phyloP scores from a whole-genome alignment of 2,797 vertebrate genomes.

The Cyclura pinguis region DNA sequence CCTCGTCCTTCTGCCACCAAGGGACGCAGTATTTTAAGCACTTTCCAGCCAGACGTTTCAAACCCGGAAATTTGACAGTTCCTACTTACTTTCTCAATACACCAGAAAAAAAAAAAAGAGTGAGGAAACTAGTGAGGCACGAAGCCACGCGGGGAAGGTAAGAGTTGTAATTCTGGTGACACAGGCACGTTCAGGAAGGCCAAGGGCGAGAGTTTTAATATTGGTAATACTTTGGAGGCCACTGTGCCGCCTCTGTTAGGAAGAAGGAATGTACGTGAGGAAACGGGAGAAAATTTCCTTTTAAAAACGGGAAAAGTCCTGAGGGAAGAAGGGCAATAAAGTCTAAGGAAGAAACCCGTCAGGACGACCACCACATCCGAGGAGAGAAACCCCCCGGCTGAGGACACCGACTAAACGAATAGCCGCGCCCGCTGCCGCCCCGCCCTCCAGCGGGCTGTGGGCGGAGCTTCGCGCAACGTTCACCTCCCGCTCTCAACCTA shows the following conservation, averaged over 20 bases:
- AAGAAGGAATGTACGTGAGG: no score
- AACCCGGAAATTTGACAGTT: neutral
- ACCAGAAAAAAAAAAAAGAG: neutral
- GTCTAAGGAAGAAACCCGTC: no score
- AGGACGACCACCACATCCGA: no score
- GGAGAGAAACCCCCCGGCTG: no score
- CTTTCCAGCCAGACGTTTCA: neutral
- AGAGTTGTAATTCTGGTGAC: neutral
- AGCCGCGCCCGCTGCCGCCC: neutral
- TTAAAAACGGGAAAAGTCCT: no score
- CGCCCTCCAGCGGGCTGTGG: neutral
- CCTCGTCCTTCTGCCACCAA: no score
- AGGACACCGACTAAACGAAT: no score
- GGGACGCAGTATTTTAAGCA: no score
- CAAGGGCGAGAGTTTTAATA: neutral
- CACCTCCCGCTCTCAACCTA: fast-evolving
- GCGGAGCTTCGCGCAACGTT: neutral
- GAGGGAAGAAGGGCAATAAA: no score
- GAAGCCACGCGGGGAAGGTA: no score
- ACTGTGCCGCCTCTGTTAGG: neutral
- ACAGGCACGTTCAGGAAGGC: neutral
- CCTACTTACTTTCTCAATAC: neutral
- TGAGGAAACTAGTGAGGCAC: neutral
- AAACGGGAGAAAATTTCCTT: neutral
- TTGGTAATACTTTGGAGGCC: neutral